phyloP scores from a whole-genome alignment of 2,888 invertebrate genomes.

The Pristionchus arcanus region DNA sequence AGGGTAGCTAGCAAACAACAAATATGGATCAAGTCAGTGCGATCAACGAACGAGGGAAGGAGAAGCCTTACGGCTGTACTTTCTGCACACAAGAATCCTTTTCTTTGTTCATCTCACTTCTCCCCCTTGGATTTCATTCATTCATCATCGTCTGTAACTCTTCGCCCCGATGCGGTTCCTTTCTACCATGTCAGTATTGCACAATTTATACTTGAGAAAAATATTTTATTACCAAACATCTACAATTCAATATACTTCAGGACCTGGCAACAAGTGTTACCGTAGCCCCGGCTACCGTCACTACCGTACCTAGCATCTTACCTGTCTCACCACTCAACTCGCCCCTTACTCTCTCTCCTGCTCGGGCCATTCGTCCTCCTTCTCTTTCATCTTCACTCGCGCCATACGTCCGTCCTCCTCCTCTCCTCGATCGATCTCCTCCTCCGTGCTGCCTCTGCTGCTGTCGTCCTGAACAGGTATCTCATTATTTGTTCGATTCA shows the following conservation, averaged over 20 bases:
- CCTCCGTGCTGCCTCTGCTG: neutral
- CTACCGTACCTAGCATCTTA: neutral
- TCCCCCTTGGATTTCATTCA: neutral
- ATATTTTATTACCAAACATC: neutral
- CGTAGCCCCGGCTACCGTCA: too few species aligned
- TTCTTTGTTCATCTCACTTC: neutral
- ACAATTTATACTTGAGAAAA: neutral
- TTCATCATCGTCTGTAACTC: neutral
- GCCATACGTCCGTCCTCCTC: neutral
- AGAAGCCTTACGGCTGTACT: neutral
- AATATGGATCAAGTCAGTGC: neutral
- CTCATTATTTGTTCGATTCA: neutral
- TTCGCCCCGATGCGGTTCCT: slow-evolving; percentile 29
- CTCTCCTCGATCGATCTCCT: neutral
- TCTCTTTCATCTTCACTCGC: neutral
- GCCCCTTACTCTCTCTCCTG: neutral
- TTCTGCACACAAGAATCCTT: neutral
- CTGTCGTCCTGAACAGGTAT: neutral
- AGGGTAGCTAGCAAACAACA: neutral
- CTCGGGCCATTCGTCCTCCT: neutral
- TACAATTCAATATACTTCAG: neutral
- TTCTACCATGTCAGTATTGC: neutral
- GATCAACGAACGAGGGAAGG: neutral
- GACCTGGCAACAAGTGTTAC: too few species aligned
- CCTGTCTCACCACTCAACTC: neutral